Conservation (phyloP, 1,140 invertebrate species). For the Calycopis cecrops region DNA sequence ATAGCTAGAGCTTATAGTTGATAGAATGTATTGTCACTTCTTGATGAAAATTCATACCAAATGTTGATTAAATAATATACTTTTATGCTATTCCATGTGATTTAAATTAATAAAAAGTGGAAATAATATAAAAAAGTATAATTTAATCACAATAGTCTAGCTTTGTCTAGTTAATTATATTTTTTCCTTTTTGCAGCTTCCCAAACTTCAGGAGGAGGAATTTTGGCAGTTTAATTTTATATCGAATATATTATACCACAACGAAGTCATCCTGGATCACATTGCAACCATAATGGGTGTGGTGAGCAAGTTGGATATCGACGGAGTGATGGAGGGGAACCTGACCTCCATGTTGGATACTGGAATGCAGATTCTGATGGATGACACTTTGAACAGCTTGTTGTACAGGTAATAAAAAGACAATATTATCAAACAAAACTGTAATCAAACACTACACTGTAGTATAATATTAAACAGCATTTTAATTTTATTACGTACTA, state of each 20-base stretch:
- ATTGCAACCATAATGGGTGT: conserved; percentile 35
- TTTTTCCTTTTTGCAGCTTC: conserved; percentile 33
- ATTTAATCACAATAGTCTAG: too few species aligned
- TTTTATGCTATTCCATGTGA: too few species aligned
- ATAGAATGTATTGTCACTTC: too few species aligned
- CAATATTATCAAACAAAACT: background rate
- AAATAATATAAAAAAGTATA: too few species aligned
- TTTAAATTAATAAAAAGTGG: too few species aligned
- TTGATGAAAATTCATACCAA: too few species aligned
- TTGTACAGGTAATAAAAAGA: conserved; percentile 41
- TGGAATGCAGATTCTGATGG: conserved; percentile 40
- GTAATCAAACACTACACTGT: too few species aligned
- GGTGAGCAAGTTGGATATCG: conserved; percentile 39
- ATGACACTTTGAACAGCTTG: conserved; percentile 41
- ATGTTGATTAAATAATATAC: too few species aligned
- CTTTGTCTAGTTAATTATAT: too few species aligned
- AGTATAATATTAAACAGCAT: too few species aligned
- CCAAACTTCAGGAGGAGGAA: conserved; percentile 40
- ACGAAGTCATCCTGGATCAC: conserved; percentile 42
- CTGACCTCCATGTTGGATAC: conserved; percentile 45
- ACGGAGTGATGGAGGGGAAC: conserved; percentile 33
- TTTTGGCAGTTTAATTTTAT: conserved; percentile 65
- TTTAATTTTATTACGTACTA: too few species aligned
- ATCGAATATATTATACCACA: conserved; percentile 37
- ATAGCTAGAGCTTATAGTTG: too few species aligned